Conservation (phyloP, 2,888 invertebrate genomes). For the Ferrisia virgata region DNA sequence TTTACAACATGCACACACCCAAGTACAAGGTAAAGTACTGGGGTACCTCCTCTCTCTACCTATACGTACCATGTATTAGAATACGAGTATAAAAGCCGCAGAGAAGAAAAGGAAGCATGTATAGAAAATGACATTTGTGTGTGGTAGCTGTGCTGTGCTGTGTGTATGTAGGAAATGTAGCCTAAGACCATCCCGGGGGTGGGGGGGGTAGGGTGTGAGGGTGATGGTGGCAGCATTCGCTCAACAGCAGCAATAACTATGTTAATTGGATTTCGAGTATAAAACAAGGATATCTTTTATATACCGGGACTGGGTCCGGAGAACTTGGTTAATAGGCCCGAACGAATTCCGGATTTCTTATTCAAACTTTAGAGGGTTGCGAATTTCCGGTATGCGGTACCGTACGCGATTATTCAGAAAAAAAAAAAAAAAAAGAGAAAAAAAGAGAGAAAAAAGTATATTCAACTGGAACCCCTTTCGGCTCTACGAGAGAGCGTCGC, state of each 20-base stretch:
- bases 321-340: constrained; percentile 24
- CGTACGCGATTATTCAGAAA: constrained; percentile 40
- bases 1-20: too few species aligned
- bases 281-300: constrained; percentile 33
- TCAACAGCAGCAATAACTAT: constrained; percentile 25
- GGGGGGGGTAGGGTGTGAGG: background rate
- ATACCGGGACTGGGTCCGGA: background rate
- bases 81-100: too few species aligned
- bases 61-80: too few species aligned
- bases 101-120: too few species aligned
- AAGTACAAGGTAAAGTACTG: too few species aligned
- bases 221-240: background rate
- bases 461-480: constrained; percentile 44
- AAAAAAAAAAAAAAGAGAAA: too few species aligned
- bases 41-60: too few species aligned
- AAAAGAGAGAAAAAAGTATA: too few species aligned
- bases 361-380: constrained; percentile 4
- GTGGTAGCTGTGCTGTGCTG: too few species aligned
- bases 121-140: too few species aligned
- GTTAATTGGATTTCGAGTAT: constrained; percentile 31
- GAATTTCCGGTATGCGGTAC: constrained; percentile 40
- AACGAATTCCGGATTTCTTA: constrained; percentile 33
- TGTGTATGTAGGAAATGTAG: background rate
- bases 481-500: background rate
- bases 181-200: background rate